These are phyloP conservation scores for Trididemnum clinides DNA, from an alignment of 23 tunicate species.

Conservation along the genomic window DNA sequence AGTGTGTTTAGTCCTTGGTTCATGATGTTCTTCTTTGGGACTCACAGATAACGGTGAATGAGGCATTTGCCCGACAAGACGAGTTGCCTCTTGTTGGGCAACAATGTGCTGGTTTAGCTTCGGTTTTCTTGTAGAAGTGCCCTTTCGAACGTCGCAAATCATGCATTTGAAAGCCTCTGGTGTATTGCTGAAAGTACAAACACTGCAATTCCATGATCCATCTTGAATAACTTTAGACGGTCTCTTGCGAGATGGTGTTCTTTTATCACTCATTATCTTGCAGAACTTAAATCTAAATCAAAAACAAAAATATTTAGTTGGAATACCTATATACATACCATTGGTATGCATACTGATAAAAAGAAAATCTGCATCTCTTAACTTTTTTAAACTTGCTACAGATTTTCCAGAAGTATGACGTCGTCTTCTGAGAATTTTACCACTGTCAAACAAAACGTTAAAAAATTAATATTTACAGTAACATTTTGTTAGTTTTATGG, in stretches of 20 bases:
- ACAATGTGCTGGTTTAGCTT: constrained; percentile 82
- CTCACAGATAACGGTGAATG: neutral
- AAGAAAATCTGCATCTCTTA: too few species aligned
- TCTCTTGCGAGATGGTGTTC: constrained; percentile 35
- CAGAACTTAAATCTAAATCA: neutral
- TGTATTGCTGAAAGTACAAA: constrained; percentile 76
- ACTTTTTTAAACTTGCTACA: too few species aligned
- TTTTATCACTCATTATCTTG: constrained; percentile 36
- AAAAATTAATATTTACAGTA: too few species aligned
- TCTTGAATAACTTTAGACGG: constrained; percentile 49
- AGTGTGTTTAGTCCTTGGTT: neutral
- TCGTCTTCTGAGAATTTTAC: too few species aligned
- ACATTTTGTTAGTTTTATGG: too few species aligned
- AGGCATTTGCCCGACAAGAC: constrained; percentile 53
- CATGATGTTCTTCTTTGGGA: constrained; percentile 1
- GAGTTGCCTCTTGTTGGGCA: constrained; percentile 87
- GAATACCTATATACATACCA: too few species aligned
- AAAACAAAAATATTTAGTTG: too few species aligned
- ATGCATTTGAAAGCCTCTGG: constrained; percentile 88
- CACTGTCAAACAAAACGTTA: too few species aligned
- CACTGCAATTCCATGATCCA: constrained; percentile 85
- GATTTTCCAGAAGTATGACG: too few species aligned
- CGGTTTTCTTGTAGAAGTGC: constrained; percentile 85
- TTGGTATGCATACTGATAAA: too few species aligned
- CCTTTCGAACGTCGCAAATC: constrained; percentile 75